Evolutionary conservation across 1,140 invertebrate species (phyloP).

Genomic region (Phortica variegata): DNA sequence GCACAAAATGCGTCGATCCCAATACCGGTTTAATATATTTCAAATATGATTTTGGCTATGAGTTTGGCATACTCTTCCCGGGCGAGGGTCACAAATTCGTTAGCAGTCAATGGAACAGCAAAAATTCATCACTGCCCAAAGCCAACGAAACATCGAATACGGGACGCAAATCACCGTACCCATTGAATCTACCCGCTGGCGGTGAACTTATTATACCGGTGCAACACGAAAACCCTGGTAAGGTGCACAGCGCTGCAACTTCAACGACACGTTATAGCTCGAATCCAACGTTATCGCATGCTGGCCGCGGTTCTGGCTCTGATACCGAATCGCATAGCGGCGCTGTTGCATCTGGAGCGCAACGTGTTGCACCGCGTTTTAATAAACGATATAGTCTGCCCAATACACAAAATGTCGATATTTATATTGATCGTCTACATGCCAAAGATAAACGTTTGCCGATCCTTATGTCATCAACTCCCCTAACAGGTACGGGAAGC

Average conservation of each 20-base stretch:
- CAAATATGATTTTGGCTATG: conserved; percentile 82
- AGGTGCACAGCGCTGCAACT: background rate
- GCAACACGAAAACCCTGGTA: conserved; percentile 35
- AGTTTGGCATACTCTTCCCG: conserved; percentile 73
- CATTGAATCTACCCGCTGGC: conserved; percentile 35
- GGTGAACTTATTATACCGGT: conserved; percentile 51
- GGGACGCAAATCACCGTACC: conserved; percentile 42
- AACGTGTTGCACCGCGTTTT: conserved; percentile 57
- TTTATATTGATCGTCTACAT: conserved; percentile 49
- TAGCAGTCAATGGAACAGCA: conserved; percentile 57
- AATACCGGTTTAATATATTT: conserved; percentile 78
- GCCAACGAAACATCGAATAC: conserved; percentile 35
- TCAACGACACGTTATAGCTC: background rate
- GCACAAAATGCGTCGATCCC: conserved; percentile 75
- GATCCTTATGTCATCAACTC: too few relatives aligned
- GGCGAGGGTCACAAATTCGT: conserved; percentile 65
- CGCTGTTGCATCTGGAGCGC: conserved; percentile 63
- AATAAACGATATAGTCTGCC: conserved; percentile 58
- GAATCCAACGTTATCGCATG: background rate
- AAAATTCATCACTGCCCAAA: too few relatives aligned
- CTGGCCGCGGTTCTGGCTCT: conserved; percentile 37
- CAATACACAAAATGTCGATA: conserved; percentile 48
- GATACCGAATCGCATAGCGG: conserved; percentile 35
- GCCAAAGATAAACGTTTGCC: conserved; percentile 40
- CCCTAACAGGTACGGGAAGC: conserved; percentile 41